A percentile compares a stretch with the other conserved stretches of the same genome.
Conservation (phyloP, 2,113 vertebrate genomes). For the Pogonocichla stellata region DNA sequence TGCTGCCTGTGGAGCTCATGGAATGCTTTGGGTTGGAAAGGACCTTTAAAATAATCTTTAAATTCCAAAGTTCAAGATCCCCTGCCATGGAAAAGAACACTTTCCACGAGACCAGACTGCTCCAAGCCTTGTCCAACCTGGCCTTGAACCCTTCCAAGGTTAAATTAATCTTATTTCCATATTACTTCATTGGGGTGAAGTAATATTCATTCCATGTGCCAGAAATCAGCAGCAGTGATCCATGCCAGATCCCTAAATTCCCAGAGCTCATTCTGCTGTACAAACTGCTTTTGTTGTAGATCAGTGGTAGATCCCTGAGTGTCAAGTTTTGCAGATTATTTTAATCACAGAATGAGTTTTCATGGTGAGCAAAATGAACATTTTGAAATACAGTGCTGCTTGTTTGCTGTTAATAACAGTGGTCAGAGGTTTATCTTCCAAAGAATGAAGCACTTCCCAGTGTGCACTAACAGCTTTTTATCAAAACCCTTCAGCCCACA, state of each 20-base stretch:
- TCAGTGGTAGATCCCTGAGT: not conserved
- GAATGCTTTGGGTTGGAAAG: not conserved
- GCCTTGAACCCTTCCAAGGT: too few species aligned
- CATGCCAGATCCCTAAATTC: not conserved
- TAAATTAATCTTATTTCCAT: not conserved
- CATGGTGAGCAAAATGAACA: not conserved
- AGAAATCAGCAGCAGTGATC: not conserved
- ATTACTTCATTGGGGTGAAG: not conserved
- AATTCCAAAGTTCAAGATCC: not conserved
- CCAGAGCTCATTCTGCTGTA: not conserved
- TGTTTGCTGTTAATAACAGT: not conserved
- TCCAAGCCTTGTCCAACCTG: rapidly evolving
- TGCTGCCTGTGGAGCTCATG: not conserved
- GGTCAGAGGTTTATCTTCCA: not conserved
- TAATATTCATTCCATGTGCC: rapidly evolving
- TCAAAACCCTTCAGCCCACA: not conserved
- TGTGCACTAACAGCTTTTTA: not conserved
- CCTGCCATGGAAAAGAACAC: not conserved
- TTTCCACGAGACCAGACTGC: not conserved
- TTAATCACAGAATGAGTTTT: not conserved
- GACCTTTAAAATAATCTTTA: too few species aligned
- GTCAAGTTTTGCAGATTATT: not conserved
- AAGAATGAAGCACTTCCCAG: not conserved
- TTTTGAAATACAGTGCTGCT: not conserved
- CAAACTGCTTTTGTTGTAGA: not conserved